phyloP scores from a whole-genome alignment of 2,888 invertebrate species.

The Heteromyza rotundicornis region DNA sequence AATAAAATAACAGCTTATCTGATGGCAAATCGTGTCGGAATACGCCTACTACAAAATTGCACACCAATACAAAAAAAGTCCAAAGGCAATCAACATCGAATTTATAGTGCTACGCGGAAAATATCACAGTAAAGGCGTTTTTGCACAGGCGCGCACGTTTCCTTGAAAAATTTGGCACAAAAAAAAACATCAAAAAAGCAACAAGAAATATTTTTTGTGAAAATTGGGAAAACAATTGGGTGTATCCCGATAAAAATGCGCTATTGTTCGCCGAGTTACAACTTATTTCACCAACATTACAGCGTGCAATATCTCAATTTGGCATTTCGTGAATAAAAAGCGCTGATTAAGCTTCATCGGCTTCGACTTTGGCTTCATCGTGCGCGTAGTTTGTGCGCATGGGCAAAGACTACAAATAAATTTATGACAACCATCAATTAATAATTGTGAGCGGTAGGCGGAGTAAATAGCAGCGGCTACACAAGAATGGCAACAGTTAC shows the following conservation, averaged over 20 bases:
- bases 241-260: constrained; percentile 38
- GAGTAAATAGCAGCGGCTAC: too few relatives aligned
- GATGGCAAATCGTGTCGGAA: constrained; percentile 58
- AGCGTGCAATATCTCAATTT: constrained; percentile 56
- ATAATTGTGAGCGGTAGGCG: constrained; percentile 32
- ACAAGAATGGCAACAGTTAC: too few relatives aligned
- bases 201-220: neutral
- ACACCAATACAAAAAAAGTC: neutral
- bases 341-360: neutral
- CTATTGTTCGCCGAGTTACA: constrained; percentile 50
- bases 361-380: neutral
- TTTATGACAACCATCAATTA: constrained; percentile 49
- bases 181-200: neutral
- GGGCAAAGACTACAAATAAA: constrained; percentile 36
- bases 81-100: neutral
- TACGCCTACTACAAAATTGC: constrained; percentile 42
- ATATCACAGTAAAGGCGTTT: neutral
- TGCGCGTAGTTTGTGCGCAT: constrained; percentile 7
- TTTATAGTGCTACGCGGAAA: neutral
- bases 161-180: neutral
- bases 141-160: constrained; percentile 5
- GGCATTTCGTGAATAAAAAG: constrained; percentile 26
- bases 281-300: constrained; percentile 38
- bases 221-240: too few relatives aligned
- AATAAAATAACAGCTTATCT: constrained; percentile 62